Percentiles rank a stretch among this genome's conserved stretches.
Evolutionary conservation across 2,888 invertebrate species (phyloP).

Genomic region (Chelonus formosanus): DNA sequence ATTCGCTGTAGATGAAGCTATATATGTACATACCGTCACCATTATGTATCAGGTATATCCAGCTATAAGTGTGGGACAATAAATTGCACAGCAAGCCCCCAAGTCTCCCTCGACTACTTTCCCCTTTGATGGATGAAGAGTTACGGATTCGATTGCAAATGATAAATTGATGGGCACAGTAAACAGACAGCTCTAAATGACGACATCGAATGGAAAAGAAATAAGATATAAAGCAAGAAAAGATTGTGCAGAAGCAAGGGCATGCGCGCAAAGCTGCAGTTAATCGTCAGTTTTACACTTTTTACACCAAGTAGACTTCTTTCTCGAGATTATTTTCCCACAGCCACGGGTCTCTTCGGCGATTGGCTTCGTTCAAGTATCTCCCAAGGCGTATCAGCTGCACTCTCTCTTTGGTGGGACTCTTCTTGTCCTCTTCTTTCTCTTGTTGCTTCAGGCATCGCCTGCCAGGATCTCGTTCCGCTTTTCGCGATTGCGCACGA

Average conservation of each 20-base stretch:
- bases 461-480: slow-evolving; percentile 54
- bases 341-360: slow-evolving; percentile 46
- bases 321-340: slow-evolving; percentile 62
- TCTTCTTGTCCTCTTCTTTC: slow-evolving; percentile 39
- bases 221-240: slow-evolving; percentile 24
- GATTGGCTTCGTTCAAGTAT: slow-evolving; percentile 32
- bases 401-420: slow-evolving; percentile 25
- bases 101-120: neutral
- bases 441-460: slow-evolving; percentile 43
- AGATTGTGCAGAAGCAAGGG: slow-evolving; percentile 48
- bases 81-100: slow-evolving; percentile 15
- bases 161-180: slow-evolving; percentile 11
- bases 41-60: neutral
- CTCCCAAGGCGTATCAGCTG: slow-evolving; percentile 28
- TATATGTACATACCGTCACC: slow-evolving; percentile 3
- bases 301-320: slow-evolving; percentile 53
- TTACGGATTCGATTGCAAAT: slow-evolving; percentile 25
- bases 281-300: slow-evolving; percentile 64
- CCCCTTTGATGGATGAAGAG: neutral
- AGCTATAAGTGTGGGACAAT: neutral
- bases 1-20: neutral
- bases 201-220: slow-evolving; percentile 18
- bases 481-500: slow-evolving; percentile 57
- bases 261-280: slow-evolving; percentile 62
- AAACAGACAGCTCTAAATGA: slow-evolving; percentile 22